A percentile compares a stretch with the other conserved stretches of the same genome.
Conservation (phyloP, 2,888 invertebrate species). For the Himalopsyche kuldschensis region DNA sequence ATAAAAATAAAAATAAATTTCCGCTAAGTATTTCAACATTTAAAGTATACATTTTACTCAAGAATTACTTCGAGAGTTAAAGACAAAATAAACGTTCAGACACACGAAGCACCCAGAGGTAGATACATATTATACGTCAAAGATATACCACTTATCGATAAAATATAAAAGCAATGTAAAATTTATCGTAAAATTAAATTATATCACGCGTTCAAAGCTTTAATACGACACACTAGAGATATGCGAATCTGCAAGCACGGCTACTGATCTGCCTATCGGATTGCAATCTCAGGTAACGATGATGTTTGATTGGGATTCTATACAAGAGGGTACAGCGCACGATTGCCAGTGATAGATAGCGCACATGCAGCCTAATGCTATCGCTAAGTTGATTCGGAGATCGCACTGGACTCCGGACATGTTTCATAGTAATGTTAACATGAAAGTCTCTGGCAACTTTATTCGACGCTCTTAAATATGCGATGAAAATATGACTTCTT, state of each 20-base stretch:
- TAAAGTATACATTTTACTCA: no score
- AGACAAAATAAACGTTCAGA: no score
- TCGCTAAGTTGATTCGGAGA: background rate
- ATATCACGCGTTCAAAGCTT: background rate
- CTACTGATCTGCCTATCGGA: background rate
- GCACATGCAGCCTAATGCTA: background rate
- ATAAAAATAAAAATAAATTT: no score
- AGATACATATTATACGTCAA: no score
- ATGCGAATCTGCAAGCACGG: background rate
- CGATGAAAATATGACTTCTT: no score
- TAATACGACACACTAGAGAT: background rate
- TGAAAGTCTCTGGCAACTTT: background rate
- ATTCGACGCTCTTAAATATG: no score
- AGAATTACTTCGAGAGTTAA: no score
- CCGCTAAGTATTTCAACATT: no score
- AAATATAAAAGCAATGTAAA: no score
- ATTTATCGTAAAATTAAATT: background rate
- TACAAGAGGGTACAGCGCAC: background rate
- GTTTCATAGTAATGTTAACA: background rate
- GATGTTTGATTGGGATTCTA: background rate
- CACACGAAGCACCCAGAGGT: no score
- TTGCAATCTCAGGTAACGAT: background rate
- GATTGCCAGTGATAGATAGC: background rate
- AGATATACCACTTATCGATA: no score
- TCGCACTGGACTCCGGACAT: background rate